Base-by-base conservation (phyloP, 2,888 invertebrate genomes). In the Myopa tessellatipennis region DNA sequence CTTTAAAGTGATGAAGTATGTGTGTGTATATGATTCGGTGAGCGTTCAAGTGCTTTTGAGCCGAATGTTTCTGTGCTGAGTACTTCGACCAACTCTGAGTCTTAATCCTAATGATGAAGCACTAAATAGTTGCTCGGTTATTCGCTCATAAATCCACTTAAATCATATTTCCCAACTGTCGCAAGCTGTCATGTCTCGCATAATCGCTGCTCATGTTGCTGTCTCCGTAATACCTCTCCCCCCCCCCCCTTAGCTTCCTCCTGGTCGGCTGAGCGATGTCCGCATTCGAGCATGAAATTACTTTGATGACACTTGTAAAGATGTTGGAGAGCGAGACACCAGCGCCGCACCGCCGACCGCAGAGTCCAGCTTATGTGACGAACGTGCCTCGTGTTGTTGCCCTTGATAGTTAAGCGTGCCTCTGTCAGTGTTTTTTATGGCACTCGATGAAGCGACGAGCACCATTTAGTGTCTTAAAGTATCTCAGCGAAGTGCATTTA, bases 401-500 rank as follows among this genome's bases (percentile, higher is more conserved):
- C 73, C 6, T 12, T n/a, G 4, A 18, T 67, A 7, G 26, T 10
- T 52, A 8, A 40, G 45, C 55, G 58, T 58, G 16, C 18, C 45
- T 60, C n/a, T 7, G 34, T 52, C 67, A 4, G 26, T 38, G 45
- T 68, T 45, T 69, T 63, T 85, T 86, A 86, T 85, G 84, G 80
- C 82, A 83, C 75, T 83, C 84, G 83, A 85, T 84, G 83, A 85
- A 86, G 61, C 61, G 38, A 77, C 83, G 82, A 85, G 83, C 85
- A 85, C 74, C 78, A 86, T 86, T 85, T 84, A 84, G 85, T 83
- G 85, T 84, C 86, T 84, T 86, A 84, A 85, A 84, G 84, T 85
- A 83, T 85, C 83, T 81, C 85, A 82, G 85, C 82, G 82, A 85
- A 87, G 86, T 84, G 86, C 85, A 84, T 86, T 87, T 86, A 86